These are phyloP conservation scores for Sitodiplosis mosellana DNA, from an alignment of 1,140 invertebrate genomes.

Conservation along the genomic window DNA sequence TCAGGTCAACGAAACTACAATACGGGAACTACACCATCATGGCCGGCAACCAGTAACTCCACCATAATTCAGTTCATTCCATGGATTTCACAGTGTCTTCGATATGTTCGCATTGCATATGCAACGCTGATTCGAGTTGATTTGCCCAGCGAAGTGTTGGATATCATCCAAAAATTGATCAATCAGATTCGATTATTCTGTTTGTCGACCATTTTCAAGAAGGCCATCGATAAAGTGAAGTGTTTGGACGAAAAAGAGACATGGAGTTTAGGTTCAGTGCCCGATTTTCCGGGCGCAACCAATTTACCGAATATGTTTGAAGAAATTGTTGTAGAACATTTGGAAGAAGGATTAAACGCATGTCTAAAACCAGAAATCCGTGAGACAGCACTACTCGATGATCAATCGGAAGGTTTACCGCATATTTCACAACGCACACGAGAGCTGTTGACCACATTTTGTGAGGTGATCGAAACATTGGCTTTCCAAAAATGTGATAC, in stretches of 20 bases:
- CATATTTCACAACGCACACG: constrained; percentile 50
- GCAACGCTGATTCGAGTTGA: constrained; percentile 52
- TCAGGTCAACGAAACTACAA: constrained; percentile 23
- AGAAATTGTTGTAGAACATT: constrained; percentile 59
- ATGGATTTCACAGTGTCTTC: constrained; percentile 64
- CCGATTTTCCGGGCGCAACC: constrained; percentile 29
- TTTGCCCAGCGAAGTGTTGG: constrained; percentile 57
- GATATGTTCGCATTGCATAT: constrained; percentile 49
- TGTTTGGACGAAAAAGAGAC: constrained; percentile 62
- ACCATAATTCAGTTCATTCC: constrained; percentile 35
- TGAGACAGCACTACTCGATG: constrained; percentile 45
- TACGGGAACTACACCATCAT: constrained; percentile 20
- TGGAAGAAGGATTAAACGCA: constrained; percentile 71
- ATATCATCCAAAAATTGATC: constrained; percentile 65
- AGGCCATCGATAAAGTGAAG: constrained; percentile 61
- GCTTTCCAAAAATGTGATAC: constrained; percentile 42
- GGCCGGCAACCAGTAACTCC: constrained; percentile 26
- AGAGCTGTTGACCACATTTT: constrained; percentile 45
- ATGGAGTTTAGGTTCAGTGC: constrained; percentile 66
- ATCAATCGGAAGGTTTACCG: constrained; percentile 34
- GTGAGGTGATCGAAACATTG: constrained; percentile 41
- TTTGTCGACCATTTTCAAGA: constrained; percentile 67
- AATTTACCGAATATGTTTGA: constrained; percentile 69
- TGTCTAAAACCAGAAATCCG: constrained; percentile 53
- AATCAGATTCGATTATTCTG: constrained; percentile 78